Evolutionary conservation across 2,113 vertebrate species (phyloP).

Genomic region (Lepus timidus): DNA sequence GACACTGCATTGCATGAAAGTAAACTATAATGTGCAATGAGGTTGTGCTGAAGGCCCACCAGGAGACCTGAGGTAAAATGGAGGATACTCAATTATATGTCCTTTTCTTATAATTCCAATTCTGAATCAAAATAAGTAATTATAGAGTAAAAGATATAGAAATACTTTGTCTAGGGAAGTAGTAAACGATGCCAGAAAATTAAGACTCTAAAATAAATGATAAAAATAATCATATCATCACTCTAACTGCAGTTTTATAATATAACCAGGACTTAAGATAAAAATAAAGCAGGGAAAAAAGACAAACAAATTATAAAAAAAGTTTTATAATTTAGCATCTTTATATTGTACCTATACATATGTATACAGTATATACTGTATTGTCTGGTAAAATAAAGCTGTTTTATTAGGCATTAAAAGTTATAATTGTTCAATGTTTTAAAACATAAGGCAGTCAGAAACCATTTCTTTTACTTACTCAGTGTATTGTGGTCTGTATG

Average conservation of each 20-base stretch:
- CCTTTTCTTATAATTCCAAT: neutral
- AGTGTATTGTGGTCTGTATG: slow-evolving; percentile 87
- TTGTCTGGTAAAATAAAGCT: slow-evolving; percentile 9
- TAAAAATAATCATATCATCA: neutral
- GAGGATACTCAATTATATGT: neutral
- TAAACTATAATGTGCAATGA: slow-evolving; percentile 11
- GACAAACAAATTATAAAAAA: neutral
- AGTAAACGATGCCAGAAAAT: slow-evolving; percentile 21
- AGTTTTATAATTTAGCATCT: slow-evolving; percentile 22
- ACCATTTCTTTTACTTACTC: slow-evolving; percentile 72
- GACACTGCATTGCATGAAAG: slow-evolving; percentile 7
- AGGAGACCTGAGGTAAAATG: neutral
- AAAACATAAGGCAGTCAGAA: neutral
- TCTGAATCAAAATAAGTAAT: slow-evolving; percentile 42
- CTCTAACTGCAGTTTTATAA: slow-evolving; percentile 12
- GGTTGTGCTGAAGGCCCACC: neutral
- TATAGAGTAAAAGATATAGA: slow-evolving; percentile 36
- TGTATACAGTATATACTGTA: neutral
- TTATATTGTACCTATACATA: neutral
- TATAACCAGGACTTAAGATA: neutral
- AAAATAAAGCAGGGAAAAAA: slow-evolving; percentile 37
- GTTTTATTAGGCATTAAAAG: slow-evolving; percentile 49
- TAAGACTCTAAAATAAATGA: slow-evolving; percentile 5
- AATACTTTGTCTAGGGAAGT: slow-evolving; percentile 1
- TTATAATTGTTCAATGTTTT: neutral